Base-by-base conservation (phyloP, 2,888 invertebrate genomes). In the Artemia sp. region DNA sequence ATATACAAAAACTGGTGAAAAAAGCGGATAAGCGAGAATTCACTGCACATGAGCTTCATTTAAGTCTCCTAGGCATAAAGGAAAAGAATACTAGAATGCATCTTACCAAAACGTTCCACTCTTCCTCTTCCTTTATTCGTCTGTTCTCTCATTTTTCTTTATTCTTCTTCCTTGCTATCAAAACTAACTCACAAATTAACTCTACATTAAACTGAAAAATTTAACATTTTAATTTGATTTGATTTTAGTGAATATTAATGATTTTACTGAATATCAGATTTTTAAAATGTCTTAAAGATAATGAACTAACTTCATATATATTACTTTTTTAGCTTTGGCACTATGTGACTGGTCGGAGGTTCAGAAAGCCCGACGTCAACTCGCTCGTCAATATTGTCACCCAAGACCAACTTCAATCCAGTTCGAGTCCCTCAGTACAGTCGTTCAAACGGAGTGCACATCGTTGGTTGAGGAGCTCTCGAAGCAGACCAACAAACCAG, bases 331-430 rank as follows among this genome's bases (percentile, higher is more conserved):
- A 91, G 91, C 91, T 72, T 80, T 91, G 74, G 91, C 91, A 0
- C 83, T 92, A 38, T 91, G 91, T 78, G 90, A 91, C 77, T 91
- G 90, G 90, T 90, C 90, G 0, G 84, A 85, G 72, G 82, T 91
- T 0, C 92, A 92, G 77, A 85, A 87, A 70, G 85, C 85, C 1
- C 82, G 91, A 7, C 82, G 91, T 51, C 87, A 88, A 76, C 80
- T 91, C 12, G 89, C 90, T 0, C 82, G 90, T 4, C 84, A 85
- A 24, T 89, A 89, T 76, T 90, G 90, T 2, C 88, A 89, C 0
- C 90, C 90, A 0, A 85, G 88, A 72, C 84, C 85, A 74, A 84
- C 86, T 72, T 86, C 88, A 0, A 82, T 85, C 66, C 86, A 86
- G 76, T 87, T 85, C 77, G 82, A 85, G 4, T 82, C 85, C 73